Evolutionary conservation across 1,140 invertebrate genomes (phyloP), one percentile per base, ranked within the genome.

Genomic region (Hyles vespertilio): DNA sequence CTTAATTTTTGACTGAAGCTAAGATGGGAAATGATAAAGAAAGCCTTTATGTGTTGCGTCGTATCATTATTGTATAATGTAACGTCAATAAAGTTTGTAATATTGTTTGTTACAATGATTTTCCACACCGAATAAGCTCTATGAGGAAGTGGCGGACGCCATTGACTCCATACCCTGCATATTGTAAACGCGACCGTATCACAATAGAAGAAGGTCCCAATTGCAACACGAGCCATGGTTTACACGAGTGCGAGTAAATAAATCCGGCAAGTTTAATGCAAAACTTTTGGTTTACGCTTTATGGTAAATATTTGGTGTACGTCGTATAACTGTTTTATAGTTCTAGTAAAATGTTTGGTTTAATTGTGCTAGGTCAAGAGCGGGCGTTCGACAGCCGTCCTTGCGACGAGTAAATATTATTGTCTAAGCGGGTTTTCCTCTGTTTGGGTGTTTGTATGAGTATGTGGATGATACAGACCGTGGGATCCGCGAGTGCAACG

Each of bases 221-320:
- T 63, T 79, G 36, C 54, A 51, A 36, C 59, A 57, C 8, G 40
- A 10, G 6, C 7, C 50, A 54, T 61, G 68, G 74, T 77, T 80
- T 78, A 85, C 69, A 70, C 69, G 67, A 70, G 56, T 66, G 59
- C 61, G 69, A 76, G 80, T 84, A 85, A 86, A 88, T 86, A 88
- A 85, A 88, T 77, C 77, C 66, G 77, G 76, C 72, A 69, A 84
- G 80, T 84, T 87, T 81, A 87, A 86, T 88, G 85, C 85, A 88
- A 88, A 88, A 85, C 77, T 88, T 88, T 88, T 84, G 84, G 83
- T 88, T 88, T 87, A 86, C 83, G 83, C 79, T 88, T 85, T 85
- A 87, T 87, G 85, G 82, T 87, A 88, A 88, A 88, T 87, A 87
- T 88, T 87, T 88, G 79, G 85, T 86, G 74, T 81, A 85, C 77